These are phyloP conservation scores for Tenrec ecaudatus DNA, from an alignment of 2,113 vertebrate species.

Conservation along the genomic window DNA sequence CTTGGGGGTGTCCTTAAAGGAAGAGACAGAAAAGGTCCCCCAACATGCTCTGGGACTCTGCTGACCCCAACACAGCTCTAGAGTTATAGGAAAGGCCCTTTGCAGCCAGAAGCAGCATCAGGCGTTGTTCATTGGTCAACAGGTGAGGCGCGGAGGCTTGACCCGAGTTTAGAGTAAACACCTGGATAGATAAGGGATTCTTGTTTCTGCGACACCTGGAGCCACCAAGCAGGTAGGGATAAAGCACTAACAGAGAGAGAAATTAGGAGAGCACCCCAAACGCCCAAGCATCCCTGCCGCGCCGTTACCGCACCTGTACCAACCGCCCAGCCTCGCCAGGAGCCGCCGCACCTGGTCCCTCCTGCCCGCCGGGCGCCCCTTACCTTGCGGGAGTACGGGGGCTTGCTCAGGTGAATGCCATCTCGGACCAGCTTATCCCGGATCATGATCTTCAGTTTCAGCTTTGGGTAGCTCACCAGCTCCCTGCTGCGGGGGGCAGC, in stretches of 20 bases:
- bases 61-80: not conserved
- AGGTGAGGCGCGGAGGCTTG: not conserved
- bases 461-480: constrained; percentile 91
- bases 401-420: constrained; percentile 94
- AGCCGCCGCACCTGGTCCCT: not conserved
- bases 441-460: constrained; percentile 99
- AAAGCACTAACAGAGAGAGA: not conserved
- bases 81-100: not conserved
- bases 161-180: not conserved
- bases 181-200: not conserved
- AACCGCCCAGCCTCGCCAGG: not conserved
- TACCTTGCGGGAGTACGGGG: constrained; percentile 97
- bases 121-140: not conserved
- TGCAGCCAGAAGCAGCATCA: not conserved
- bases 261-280: not conserved
- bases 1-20: not conserved
- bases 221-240: not conserved
- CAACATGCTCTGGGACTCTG: not conserved
- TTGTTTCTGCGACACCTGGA: not conserved
- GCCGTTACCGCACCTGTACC: not conserved
- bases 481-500: constrained; percentile 85
- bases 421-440: constrained; percentile 97
- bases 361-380: constrained; percentile 62
- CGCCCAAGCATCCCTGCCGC: not conserved
- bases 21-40: not conserved